Evolutionary conservation across 2,113 vertebrate genomes (phyloP).

Genomic region (Megaceryle torquata): DNA sequence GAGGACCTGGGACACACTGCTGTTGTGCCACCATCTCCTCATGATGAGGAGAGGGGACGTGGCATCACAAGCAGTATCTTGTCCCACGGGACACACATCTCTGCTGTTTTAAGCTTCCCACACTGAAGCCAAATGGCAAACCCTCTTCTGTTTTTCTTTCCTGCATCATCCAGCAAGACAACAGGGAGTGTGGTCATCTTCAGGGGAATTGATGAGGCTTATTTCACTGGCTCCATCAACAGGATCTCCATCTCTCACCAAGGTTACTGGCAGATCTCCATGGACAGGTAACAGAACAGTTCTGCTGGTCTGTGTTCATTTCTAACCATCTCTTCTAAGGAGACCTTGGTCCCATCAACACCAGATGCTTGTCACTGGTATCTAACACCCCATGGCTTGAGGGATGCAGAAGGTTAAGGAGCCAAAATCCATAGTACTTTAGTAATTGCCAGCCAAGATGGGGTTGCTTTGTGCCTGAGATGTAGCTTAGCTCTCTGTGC

Average conservation of each 20-base stretch:
- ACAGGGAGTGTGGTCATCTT: conserved; percentile 73
- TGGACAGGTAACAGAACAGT: conserved; percentile 72
- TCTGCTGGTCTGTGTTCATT: background rate
- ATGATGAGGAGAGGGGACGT: rapidly evolving
- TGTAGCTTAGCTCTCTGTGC: background rate
- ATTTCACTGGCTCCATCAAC: conserved; percentile 65
- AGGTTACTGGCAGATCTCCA: conserved; percentile 78
- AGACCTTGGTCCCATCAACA: no score
- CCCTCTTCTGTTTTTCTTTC: background rate
- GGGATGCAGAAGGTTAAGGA: background rate
- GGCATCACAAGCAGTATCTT: rapidly evolving
- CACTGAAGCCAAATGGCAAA: rapidly evolving
- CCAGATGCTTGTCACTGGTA: background rate
- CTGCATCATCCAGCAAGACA: background rate
- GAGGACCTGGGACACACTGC: no score
- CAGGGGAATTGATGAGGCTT: conserved; percentile 63
- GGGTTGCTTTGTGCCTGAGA: background rate
- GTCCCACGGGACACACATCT: rapidly evolving
- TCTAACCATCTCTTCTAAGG: background rate
- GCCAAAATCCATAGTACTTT: rapidly evolving
- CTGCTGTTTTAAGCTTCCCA: background rate
- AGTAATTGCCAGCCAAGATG: background rate
- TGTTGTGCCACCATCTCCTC: rapidly evolving
- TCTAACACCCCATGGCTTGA: rapidly evolving
- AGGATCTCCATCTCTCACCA: conserved; percentile 75